Evolutionary conservation across 2,113 vertebrate species (phyloP).

Genomic region (Choloepus hoffmanni): DNA sequence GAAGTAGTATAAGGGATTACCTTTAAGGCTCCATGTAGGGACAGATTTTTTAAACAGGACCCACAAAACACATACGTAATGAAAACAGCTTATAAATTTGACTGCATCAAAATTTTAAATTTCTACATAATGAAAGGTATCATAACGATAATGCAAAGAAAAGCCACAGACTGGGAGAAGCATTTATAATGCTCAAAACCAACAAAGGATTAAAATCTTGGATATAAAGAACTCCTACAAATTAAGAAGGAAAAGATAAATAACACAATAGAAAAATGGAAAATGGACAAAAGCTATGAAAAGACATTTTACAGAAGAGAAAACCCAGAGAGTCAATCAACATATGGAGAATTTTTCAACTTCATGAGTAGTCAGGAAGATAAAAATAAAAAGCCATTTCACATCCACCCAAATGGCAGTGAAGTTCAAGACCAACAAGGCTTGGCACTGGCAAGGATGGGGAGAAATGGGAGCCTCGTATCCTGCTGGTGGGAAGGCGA

Average conservation of each 20-base stretch:
- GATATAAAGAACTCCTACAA: background rate
- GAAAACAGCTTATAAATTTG: background rate
- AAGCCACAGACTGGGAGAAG: constrained; percentile 16
- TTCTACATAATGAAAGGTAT: constrained; percentile 1
- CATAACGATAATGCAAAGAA: constrained; percentile 43
- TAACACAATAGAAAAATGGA: constrained; percentile 32
- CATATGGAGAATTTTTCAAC: background rate
- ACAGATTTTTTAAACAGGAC: constrained; percentile 8
- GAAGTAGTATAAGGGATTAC: background rate
- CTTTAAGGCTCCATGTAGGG: background rate
- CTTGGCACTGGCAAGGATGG: background rate
- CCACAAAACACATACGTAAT: background rate
- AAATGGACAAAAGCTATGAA: constrained; percentile 28
- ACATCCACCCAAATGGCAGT: background rate
- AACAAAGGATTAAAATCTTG: constrained; percentile 38
- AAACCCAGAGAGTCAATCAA: background rate
- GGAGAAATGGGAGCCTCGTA: background rate
- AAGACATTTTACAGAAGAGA: background rate
- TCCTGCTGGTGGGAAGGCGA: background rate
- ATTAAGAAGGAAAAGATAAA: constrained; percentile 45
- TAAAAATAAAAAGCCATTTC: background rate
- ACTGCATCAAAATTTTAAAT: constrained; percentile 19
- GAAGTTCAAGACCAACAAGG: background rate
- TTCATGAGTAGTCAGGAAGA: constrained; percentile 9
- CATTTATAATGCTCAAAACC: background rate